Conservation (phyloP, 2,797 vertebrate species). For the Decapterus maruadsi region DNA sequence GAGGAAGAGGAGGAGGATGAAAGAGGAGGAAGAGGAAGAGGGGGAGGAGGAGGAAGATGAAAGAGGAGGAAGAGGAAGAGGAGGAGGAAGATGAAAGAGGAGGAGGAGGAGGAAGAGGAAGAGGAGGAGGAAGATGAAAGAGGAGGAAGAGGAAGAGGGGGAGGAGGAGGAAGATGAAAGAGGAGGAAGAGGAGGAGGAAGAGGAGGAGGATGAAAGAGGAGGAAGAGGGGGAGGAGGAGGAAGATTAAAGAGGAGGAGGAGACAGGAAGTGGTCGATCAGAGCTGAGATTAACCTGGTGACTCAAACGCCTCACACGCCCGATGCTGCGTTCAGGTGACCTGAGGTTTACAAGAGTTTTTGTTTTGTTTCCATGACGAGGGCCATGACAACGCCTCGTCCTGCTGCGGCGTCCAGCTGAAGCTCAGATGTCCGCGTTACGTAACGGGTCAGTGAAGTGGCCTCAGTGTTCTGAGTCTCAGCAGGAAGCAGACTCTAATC, state of each 20-base stretch:
- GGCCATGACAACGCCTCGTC: too few relatives aligned
- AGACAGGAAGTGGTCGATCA: slow-evolving; percentile 8
- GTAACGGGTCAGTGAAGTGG: slow-evolving; percentile 5
- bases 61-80: slow-evolving; percentile 1
- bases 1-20: background rate
- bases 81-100: background rate
- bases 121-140: too few relatives aligned
- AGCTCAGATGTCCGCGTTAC: background rate
- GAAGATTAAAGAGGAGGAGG: background rate
- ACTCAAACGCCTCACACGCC: too few relatives aligned
- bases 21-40: background rate
- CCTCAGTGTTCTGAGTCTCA: slow-evolving; percentile 3
- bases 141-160: slow-evolving; percentile 4
- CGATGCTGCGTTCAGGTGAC: too few relatives aligned
- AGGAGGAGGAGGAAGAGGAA: background rate
- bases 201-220: background rate
- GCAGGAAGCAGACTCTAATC: slow-evolving; percentile 32
- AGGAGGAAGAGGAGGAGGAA: slow-evolving; percentile 8
- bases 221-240: slow-evolving; percentile 7
- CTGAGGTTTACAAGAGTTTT: too few relatives aligned
- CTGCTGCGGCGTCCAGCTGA: too few relatives aligned
- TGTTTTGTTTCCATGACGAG: too few relatives aligned
- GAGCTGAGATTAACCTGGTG: too few relatives aligned
- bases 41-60: slow-evolving; percentile 1
- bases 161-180: slow-evolving; percentile 3